phyloP scores from a whole-genome alignment of 2,113 vertebrate species.

The Myrmophylax atrothorax region DNA sequence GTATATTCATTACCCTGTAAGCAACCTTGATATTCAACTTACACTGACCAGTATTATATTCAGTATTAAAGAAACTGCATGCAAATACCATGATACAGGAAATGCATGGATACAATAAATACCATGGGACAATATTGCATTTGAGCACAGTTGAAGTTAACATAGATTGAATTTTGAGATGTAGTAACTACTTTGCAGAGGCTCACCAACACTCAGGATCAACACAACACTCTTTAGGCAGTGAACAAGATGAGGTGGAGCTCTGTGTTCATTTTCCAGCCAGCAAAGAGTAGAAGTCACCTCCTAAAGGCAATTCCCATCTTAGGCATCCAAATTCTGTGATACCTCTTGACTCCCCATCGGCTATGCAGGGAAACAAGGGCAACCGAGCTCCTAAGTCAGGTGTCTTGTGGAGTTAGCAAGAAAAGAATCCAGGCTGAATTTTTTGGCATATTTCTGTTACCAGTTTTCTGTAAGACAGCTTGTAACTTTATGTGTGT shows the following conservation, averaged over 20 bases:
- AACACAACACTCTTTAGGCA: not conserved
- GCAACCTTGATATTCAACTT: not conserved
- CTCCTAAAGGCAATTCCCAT: not conserved
- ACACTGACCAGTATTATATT: not conserved
- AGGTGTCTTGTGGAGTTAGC: not conserved
- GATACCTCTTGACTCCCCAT: not conserved
- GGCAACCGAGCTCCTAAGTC: not conserved
- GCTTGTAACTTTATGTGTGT: not conserved
- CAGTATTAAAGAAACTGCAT: not conserved
- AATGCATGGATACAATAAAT: not conserved
- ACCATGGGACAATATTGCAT: not conserved
- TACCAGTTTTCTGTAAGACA: not conserved
- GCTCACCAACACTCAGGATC: not conserved
- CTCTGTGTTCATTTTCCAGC: not conserved
- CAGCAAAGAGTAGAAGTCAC: not conserved
- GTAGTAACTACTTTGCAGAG: constrained; percentile 36
- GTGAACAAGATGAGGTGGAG: not conserved
- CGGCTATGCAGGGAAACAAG: rapidly evolving
- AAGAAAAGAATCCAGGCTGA: not conserved
- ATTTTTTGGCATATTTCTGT: constrained; percentile 33
- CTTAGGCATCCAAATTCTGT: not conserved
- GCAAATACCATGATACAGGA: not conserved
- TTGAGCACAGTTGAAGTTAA: constrained; percentile 11
- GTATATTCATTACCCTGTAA: constrained; percentile 10
- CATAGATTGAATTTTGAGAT: constrained; percentile 2